phyloP scores from a whole-genome alignment of 2,797 vertebrate genomes.

The Sphenopsis melanotis region DNA sequence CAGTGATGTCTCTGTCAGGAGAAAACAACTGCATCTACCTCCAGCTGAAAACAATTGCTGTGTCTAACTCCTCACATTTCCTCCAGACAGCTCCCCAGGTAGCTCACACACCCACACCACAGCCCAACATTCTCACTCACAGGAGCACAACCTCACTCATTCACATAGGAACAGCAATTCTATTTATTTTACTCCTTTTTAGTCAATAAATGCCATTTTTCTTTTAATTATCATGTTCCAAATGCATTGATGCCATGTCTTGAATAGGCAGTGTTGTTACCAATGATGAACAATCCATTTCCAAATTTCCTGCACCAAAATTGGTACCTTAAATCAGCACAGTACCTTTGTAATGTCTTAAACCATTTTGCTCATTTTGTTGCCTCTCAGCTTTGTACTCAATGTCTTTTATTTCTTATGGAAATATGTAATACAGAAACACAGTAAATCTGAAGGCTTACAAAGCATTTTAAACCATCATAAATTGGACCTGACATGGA shows the following conservation, averaged over 20 bases:
- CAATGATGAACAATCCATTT: background rate
- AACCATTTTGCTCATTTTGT: background rate
- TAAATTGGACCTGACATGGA: background rate
- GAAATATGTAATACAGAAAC: background rate
- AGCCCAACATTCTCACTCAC: background rate
- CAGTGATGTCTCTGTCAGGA: background rate
- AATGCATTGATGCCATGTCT: background rate
- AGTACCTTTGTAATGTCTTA: background rate
- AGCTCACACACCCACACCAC: background rate
- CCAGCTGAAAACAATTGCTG: background rate
- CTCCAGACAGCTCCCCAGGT: background rate
- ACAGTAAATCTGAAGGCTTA: background rate
- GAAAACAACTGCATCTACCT: background rate
- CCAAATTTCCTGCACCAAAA: background rate
- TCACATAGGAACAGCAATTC: background rate
- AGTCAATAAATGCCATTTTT: background rate
- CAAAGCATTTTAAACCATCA: background rate
- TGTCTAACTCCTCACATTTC: background rate
- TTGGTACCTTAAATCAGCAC: background rate
- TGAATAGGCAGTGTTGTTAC: background rate
- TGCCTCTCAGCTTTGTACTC: background rate
- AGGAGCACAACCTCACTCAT: background rate
- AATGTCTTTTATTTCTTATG: background rate
- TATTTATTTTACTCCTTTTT: background rate
- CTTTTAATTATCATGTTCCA: background rate